Base-by-base conservation (phyloP, 2,888 invertebrate species). In the Cheilosia soror region DNA sequence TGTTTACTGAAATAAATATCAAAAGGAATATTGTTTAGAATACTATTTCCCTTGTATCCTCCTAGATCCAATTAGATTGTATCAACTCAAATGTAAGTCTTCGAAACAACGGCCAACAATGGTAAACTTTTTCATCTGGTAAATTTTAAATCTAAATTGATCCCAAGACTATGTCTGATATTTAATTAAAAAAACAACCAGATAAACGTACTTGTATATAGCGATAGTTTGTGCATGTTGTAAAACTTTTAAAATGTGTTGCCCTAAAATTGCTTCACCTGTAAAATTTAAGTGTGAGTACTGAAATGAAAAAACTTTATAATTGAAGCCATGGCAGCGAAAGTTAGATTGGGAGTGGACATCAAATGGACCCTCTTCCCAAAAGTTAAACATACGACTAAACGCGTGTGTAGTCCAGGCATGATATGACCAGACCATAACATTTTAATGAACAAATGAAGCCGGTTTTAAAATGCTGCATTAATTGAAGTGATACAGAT, bases 91-190 rank as follows among this genome's bases (percentile, higher is more conserved):
- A 9, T 33, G 9, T 33, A 33, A 0, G 7, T 33, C 9, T 2
- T 5, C 31, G 0, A 7, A 3, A n/a, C 42, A 15, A 44, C 44
- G 5, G 2, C 5, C 44, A 6, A 20, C 20, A 20, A 20, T 20
- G 20, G 20, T 20, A 20, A n/a, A 44, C 44, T 37, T 37, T 37
- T 2, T 11, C n/a, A 9, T 15, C 20, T 44, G 1, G 13, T 9
- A 15, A 66, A 55, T 40, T 53, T 53, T 44, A n/a, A 7, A 20
- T 20, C 31, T 31, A 55, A 25, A 57, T 53, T 33, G 51, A 20
- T 57, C 57, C 57, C 57, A 57, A 57, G 33, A 31, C 57, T 9
- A 20, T 69, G 44, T 47, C 7, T 69, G 44, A 6, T 15, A 47
- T 15, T 47, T 47, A 7, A 47, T 3, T 47, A 5, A 15, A 47